Evolutionary conservation across 2,888 invertebrate genomes (phyloP).

Genomic region (Panzeria rudis): DNA sequence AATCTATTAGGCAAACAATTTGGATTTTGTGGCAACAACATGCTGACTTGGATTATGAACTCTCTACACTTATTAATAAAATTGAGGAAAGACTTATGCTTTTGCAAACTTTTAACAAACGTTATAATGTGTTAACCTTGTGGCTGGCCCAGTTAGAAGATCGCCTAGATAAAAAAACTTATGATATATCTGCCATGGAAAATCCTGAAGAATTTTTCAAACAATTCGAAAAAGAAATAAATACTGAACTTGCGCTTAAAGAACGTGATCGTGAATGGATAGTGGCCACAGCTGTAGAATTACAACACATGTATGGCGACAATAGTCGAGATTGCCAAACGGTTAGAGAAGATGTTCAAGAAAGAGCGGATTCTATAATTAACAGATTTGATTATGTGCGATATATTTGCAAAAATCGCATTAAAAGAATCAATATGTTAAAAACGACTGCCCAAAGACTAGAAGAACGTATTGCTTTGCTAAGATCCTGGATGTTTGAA

Average conservation of each 20-base stretch:
- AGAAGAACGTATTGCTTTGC: conserved; percentile 89
- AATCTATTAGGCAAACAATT: conserved; percentile 90
- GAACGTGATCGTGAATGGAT: conserved; percentile 92
- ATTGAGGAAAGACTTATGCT: conserved; percentile 90
- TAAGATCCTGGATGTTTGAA: conserved; percentile 89
- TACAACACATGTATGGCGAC: conserved; percentile 86
- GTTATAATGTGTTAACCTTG: conserved; percentile 87
- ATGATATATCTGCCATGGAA: conserved; percentile 85
- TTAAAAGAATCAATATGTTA: conserved; percentile 89
- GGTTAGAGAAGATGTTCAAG: conserved; percentile 86
- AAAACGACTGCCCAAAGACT: conserved; percentile 89
- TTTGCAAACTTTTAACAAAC: conserved; percentile 88
- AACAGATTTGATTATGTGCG: conserved; percentile 89
- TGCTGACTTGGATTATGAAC: conserved; percentile 91
- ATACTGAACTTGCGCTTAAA: conserved; percentile 90
- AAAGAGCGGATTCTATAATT: conserved; percentile 86
- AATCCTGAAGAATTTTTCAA: conserved; percentile 90
- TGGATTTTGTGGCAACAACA: conserved; percentile 92
- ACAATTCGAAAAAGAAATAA: conserved; percentile 89
- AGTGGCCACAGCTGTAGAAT: conserved; percentile 87
- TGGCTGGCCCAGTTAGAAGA: conserved; percentile 90
- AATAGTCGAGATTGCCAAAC: conserved; percentile 86
- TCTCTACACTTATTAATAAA: conserved; percentile 88
- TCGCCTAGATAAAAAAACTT: conserved; percentile 86
- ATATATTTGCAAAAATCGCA: conserved; percentile 87